Percentiles rank a stretch among this genome's conserved stretches.
Evolutionary conservation across 2,888 invertebrate genomes (phyloP).

Genomic region (Pterostichus niger): DNA sequence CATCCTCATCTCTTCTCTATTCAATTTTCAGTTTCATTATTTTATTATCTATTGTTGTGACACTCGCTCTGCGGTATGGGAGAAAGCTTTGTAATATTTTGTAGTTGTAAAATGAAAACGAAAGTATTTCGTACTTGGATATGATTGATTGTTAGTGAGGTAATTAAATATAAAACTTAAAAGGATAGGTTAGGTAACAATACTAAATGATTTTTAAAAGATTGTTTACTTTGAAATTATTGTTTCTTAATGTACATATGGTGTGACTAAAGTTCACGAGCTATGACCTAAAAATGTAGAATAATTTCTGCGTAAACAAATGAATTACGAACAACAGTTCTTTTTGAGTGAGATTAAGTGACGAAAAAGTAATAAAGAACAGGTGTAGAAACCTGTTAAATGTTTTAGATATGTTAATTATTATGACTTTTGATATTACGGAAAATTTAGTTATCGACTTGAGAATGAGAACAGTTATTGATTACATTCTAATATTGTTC

Average conservation of each 20-base stretch:
- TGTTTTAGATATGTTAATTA: conserved; percentile 54
- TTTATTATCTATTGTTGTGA: conserved; percentile 54
- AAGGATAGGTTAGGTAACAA: conserved; percentile 7
- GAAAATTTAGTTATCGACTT: conserved; percentile 40
- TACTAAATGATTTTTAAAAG: conserved; percentile 22
- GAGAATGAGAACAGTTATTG: conserved; percentile 58
- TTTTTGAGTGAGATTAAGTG: conserved; percentile 10
- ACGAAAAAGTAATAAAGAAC: conserved; percentile 5
- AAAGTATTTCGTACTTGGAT: conserved; percentile 41
- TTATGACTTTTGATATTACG: conserved; percentile 42
- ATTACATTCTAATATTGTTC: conserved; percentile 63
- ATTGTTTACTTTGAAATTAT: not conserved
- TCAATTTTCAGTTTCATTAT: conserved; percentile 45
- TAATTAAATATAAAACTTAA: conserved; percentile 27
- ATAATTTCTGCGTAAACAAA: conserved; percentile 9
- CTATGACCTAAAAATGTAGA: conserved; percentile 11
- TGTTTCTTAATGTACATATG: conserved; percentile 2
- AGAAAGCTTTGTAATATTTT: conserved; percentile 43
- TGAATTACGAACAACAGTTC: not conserved
- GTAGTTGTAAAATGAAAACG: conserved; percentile 31
- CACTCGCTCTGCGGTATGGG: not conserved
- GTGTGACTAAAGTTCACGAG: conserved; percentile 3
- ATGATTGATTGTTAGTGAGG: conserved; percentile 41
- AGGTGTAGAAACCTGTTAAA: conserved; percentile 44
- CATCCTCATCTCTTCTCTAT: not conserved